phyloP scores from a whole-genome alignment of 2,888 invertebrate species.

The Protonemura montana region DNA sequence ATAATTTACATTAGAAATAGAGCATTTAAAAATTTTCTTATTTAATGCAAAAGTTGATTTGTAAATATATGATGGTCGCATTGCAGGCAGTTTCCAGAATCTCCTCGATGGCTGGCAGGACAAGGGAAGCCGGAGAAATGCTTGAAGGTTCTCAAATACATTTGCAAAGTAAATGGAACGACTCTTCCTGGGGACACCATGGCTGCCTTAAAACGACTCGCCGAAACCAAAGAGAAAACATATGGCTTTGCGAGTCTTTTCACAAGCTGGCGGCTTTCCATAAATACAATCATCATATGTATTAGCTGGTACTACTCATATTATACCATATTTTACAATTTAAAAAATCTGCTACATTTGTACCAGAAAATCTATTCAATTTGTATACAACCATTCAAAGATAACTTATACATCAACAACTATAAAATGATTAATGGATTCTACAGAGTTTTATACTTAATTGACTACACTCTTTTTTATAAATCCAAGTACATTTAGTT shows the following conservation, averaged over 20 bases:
- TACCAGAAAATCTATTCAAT: too few species aligned
- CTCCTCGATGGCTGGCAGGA: constrained; percentile 70
- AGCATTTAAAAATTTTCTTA: too few species aligned
- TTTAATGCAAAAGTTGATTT: too few species aligned
- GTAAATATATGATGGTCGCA: neutral
- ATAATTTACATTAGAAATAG: too few species aligned
- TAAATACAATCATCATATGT: constrained; percentile 64
- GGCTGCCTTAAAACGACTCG: constrained; percentile 54
- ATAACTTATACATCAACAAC: too few species aligned
- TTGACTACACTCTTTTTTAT: too few species aligned
- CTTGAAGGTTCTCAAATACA: constrained; percentile 62
- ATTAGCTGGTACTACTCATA: constrained; percentile 62
- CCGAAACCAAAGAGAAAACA: constrained; percentile 57
- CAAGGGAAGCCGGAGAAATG: constrained; percentile 63
- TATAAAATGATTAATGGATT: too few species aligned
- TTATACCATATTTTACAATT: neutral
- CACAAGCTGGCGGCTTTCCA: constrained; percentile 64
- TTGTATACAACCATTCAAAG: neutral
- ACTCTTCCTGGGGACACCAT: constrained; percentile 60
- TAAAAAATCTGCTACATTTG: too few species aligned
- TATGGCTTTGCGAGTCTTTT: constrained; percentile 67
- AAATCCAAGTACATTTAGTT: too few species aligned
- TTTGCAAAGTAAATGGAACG: constrained; percentile 65
- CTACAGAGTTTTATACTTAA: too few species aligned
- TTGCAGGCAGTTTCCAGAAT: constrained; percentile 68